Percentiles rank a stretch among this genome's conserved stretches.
Conservation (phyloP, 2,113 vertebrate species). For the Pan troglodytes region DNA sequence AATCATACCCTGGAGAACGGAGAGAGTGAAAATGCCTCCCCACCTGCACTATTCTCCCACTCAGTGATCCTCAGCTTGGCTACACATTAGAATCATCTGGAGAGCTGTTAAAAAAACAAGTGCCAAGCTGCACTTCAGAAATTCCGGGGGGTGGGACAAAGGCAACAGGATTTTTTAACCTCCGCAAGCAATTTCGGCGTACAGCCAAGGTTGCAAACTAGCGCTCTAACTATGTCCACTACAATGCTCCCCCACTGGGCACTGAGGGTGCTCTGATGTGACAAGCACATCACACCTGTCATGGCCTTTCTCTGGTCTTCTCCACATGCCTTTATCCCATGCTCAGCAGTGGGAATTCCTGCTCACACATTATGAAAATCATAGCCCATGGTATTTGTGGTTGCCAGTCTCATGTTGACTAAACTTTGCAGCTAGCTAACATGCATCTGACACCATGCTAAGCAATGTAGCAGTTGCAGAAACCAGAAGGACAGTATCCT, state of each 20-base stretch:
- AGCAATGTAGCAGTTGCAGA: not conserved
- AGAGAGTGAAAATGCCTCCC: not conserved
- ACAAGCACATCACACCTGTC: not conserved
- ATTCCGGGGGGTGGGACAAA: too few relatives aligned
- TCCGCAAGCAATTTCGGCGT: not conserved
- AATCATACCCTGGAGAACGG: not conserved
- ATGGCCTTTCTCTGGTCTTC: not conserved
- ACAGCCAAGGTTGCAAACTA: not conserved
- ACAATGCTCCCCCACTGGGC: rapidly evolving
- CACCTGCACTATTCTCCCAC: not conserved
- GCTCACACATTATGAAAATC: not conserved
- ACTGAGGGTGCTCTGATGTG: not conserved
- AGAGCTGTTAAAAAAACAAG: not conserved
- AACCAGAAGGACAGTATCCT: not conserved
- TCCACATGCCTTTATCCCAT: not conserved
- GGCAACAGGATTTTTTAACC: not conserved
- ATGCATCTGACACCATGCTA: not conserved
- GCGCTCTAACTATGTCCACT: rapidly evolving
- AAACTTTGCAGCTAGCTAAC: not conserved
- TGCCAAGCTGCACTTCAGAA: not conserved
- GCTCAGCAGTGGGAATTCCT: not conserved
- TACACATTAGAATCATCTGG: not conserved
- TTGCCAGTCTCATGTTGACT: not conserved
- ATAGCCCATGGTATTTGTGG: not conserved
- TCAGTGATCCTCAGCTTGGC: not conserved